These are phyloP conservation scores for Drosophila prostipennis DNA, from an alignment of 2,888 invertebrate genomes.

Conservation along the genomic window DNA sequence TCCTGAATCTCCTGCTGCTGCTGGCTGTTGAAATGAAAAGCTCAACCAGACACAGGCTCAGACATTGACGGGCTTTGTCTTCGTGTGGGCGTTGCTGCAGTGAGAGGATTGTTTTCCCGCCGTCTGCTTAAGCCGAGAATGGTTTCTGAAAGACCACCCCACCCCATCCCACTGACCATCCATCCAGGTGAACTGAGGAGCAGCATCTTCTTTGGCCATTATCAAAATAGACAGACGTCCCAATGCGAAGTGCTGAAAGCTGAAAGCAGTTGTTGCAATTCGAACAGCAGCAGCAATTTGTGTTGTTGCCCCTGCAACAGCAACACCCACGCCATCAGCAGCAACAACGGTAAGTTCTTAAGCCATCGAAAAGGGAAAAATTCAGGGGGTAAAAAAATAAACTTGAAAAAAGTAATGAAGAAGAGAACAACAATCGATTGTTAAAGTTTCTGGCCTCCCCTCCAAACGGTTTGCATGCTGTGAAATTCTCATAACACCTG, in stretches of 20 bases:
- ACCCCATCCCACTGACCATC: constrained; percentile 5
- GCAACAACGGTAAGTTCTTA: background rate
- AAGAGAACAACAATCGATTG: constrained; percentile 6
- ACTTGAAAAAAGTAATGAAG: background rate
- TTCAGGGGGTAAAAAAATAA: background rate
- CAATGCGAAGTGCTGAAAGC: constrained; percentile 10
- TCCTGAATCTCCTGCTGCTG: constrained; percentile 10
- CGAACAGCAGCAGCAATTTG: background rate
- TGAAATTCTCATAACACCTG: background rate
- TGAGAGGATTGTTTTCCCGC: constrained; percentile 1
- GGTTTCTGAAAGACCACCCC: too few relatives aligned
- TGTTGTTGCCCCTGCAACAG: background rate
- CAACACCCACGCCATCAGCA: constrained; percentile 10
- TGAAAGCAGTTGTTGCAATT: background rate
- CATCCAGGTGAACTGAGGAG: constrained; percentile 1
- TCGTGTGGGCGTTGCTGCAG: background rate
- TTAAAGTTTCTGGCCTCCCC: background rate
- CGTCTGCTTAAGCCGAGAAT: background rate
- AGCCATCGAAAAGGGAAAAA: background rate
- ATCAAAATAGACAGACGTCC: constrained; percentile 8
- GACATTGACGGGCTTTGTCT: constrained; percentile 33
- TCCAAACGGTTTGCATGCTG: background rate
- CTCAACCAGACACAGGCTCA: constrained; percentile 21
- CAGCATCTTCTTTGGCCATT: constrained; percentile 1
- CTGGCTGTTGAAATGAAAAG: constrained; percentile 34